Evolutionary conservation across 2,888 invertebrate genomes (phyloP), one percentile per base, ranked within the genome.

Genomic region (Oxytorus armatus): DNA sequence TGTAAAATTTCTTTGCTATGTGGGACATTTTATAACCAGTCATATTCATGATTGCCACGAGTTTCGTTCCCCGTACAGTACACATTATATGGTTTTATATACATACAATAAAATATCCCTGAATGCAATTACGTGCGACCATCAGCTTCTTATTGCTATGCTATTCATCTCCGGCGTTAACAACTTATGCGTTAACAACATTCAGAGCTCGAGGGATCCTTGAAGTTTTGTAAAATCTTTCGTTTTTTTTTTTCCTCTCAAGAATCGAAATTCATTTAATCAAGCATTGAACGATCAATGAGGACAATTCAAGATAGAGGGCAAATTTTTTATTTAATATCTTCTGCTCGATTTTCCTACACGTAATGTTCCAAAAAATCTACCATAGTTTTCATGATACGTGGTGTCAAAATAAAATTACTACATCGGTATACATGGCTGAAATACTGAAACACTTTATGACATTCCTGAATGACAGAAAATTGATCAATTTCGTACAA

Each of bases 111-210:
- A 16, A 18, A 63, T 77, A 77, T 73, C 68, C 80, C 76, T 80
- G 76, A 80, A 76, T 80, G 72, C 72, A 80, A 80, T 80, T 76
- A 63, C 80, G 80, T 63, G 76, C 73, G 76, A 73, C 76, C 76
- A 47, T 68, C 79, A 72, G 55, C 39, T 29, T 18, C 76, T 68
- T 73, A 76, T 80, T 76, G 76, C 79, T 61, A 76, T 80, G 72
- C 76, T 55, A 47, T 47, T n/a, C 76, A 68, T 77, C 73, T 47
- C 33, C 65, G 29, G 18, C 44, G n/a, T 36, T 36, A n/a, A 14
- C 14, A 16, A 16, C 33, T 53, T 36, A 25, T 14, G 18, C 29
- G 1, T 29, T 21, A 33, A 39, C 51, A 65, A 36, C 42, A 74
- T 79, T 47, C 57, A 23, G 55, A 51, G 29, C 51, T 42, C 57